Evolutionary conservation across 2,888 invertebrate species (phyloP), one percentile per base, ranked within the genome.

Genomic region (Syrphus vitripennis): DNA sequence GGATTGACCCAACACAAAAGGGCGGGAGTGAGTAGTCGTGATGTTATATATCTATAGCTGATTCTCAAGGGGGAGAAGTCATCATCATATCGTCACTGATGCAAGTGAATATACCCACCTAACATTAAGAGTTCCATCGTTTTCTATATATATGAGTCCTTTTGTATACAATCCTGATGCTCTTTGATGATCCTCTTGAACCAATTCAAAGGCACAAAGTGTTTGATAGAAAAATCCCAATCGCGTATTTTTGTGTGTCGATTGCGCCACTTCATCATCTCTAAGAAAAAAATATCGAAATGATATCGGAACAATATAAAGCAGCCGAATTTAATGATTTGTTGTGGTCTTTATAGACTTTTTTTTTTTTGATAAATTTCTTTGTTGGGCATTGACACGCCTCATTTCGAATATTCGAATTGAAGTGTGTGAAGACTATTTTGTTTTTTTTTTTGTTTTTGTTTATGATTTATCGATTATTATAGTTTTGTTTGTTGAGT

Each of bases 381-480:
- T 76, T 69, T 31, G 77, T 80, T 72, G 26, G 72, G 55, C 65
- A 42, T 69, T 81, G 84, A 81, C 84, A 86, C 84, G 84, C 84
- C 84, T 74, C 63, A 55, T 79, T 37, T 72, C 71, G n/a, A n/a
- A n/a, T 57, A 37, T 48, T 61, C 31, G 26, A 74, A 37, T 48
- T 69, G 37, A 31, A 59, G 78, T 79, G 71, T 70, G 48, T 83
- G 71, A 76, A 75, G 78, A 55, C 45, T 37, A 34, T 45, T 16
- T 59, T 31, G 57, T 65, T 57, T 63, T 50, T 42, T 19, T 21
- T 48, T 31, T 48, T 71, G 26, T 55, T 45, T 40, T 16, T 48
- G 16, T 59, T 80, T 80, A 84, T 84, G 83, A 84, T 84, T 84
- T 84, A 84, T 84, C 70, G 80, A 71, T 84, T 80, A 84, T 83